These are phyloP conservation scores for Cerceris ruficornis DNA, from an alignment of 2,888 invertebrate species.

Conservation along the genomic window DNA sequence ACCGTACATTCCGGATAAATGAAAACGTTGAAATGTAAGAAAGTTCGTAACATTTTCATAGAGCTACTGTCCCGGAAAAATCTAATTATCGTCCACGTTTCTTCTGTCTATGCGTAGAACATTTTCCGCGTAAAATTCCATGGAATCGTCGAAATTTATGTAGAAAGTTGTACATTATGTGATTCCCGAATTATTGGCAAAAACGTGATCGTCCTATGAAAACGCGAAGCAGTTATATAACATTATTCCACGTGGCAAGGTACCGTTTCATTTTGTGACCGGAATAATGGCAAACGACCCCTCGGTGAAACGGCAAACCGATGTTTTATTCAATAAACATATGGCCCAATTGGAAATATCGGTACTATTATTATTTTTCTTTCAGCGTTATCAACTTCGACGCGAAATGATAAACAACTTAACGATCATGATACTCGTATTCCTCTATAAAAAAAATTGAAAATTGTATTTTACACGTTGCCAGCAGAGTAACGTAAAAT, in stretches of 20 bases:
- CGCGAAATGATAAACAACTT: too few species aligned
- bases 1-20: too few species aligned
- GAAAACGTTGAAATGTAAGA: too few species aligned
- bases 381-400: too few species aligned
- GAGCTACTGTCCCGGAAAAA: not conserved
- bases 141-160: not conserved
- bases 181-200: not conserved
- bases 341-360: not conserved
- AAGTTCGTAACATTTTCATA: too few species aligned
- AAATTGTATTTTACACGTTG: too few species aligned
- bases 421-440: too few species aligned
- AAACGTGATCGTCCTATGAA: not conserved
- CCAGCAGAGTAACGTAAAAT: too few species aligned
- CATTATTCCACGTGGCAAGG: not conserved
- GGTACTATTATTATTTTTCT: not conserved
- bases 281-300: conserved; percentile 1
- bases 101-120: not conserved
- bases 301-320: not conserved
- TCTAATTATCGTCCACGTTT: not conserved
- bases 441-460: too few species aligned
- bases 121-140: not conserved
- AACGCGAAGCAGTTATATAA: not conserved
- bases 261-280: not conserved
- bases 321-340: not conserved
- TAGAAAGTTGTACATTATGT: not conserved